phyloP scores from a whole-genome alignment of 2,113 vertebrate species.

The Fregetta grallaria region DNA sequence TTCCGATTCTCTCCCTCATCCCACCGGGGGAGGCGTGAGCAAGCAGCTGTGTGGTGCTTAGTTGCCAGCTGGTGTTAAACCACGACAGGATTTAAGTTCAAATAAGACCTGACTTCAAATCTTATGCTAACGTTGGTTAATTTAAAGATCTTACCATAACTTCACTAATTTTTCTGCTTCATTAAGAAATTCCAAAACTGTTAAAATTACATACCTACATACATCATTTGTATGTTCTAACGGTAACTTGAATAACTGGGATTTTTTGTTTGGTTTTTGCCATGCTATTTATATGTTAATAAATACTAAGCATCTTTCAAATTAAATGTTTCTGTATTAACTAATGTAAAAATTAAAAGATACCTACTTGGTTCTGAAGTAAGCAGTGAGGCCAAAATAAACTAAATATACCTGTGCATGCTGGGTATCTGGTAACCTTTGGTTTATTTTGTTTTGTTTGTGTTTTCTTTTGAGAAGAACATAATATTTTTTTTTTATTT shows the following conservation, averaged over 20 bases:
- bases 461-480: neutral
- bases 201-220: neutral
- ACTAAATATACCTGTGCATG: neutral
- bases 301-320: neutral
- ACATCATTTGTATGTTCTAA: neutral
- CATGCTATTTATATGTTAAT: neutral
- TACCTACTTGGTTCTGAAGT: neutral
- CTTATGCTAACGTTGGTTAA: neutral
- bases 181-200: neutral
- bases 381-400: neutral
- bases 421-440: neutral
- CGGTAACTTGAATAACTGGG: neutral
- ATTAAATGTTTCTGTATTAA: neutral
- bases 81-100: neutral
- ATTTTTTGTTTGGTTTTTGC: neutral
- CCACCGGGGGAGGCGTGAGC: too few species aligned
- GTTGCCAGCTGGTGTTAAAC: too few species aligned
- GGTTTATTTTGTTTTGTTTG: neutral
- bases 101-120: neutral
- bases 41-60: too few species aligned
- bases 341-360: neutral
- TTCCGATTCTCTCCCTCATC: too few species aligned
- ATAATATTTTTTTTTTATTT: neutral
- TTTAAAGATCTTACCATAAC: neutral
- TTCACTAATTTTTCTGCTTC: neutral